phyloP scores from a whole-genome alignment of 2,888 invertebrate species.

The Apocheima hispidaria region DNA sequence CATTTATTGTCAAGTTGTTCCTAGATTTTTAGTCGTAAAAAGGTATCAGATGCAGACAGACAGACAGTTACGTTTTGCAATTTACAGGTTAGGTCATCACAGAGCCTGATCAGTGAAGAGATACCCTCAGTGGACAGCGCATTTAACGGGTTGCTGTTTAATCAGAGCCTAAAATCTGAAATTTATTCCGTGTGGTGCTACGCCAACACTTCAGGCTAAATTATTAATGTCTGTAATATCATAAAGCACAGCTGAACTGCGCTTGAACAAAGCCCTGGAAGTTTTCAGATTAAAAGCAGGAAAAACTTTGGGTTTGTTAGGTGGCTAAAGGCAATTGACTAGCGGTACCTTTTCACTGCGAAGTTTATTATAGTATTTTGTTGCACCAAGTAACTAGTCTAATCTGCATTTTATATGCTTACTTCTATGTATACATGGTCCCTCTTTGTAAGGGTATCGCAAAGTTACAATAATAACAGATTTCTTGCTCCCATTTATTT shows the following conservation, averaged over 20 bases:
- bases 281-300: conserved; percentile 54
- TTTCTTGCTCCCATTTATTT: too few species aligned
- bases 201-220: conserved; percentile 36
- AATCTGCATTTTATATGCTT: too few species aligned
- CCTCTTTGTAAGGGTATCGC: too few species aligned
- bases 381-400: too few species aligned
- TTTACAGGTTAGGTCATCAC: background rate
- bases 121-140: background rate
- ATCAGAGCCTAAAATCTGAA: conserved; percentile 23
- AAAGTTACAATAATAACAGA: too few species aligned
- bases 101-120: background rate
- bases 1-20: too few species aligned
- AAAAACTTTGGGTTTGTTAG: conserved; percentile 47
- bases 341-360: background rate
- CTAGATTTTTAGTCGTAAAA: too few species aligned
- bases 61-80: background rate
- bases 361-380: background rate
- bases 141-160: conserved; percentile 2
- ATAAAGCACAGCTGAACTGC: conserved; percentile 26
- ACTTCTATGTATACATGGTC: too few species aligned
- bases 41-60: too few species aligned
- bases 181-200: conserved; percentile 32
- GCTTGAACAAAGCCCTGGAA: conserved; percentile 39
- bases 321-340: conserved; percentile 31
- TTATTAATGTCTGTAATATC: conserved; percentile 35